Evolutionary conservation across 35 echinoderm and acorn worm species (phyloP).

Genomic region (Heliocidaris tuberculata): DNA sequence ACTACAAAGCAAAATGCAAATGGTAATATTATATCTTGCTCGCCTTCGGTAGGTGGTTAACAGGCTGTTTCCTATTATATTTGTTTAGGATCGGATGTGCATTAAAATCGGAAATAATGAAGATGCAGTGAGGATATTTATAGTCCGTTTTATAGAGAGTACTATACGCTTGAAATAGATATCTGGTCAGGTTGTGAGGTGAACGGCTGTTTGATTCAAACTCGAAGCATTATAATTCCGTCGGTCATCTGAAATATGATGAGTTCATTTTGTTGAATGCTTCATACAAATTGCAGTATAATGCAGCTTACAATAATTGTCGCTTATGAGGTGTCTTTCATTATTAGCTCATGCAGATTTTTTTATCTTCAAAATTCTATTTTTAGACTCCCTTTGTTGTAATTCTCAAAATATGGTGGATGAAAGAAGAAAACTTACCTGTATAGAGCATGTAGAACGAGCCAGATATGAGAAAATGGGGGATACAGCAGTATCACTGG

Average conservation of each 20-base stretch:
- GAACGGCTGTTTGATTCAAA: not conserved
- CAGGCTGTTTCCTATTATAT: conserved; percentile 17
- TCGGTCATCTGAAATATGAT: not conserved
- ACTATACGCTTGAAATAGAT: not conserved
- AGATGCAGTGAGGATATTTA: not conserved
- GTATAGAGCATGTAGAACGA: too few species aligned
- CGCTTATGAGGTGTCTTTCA: not conserved
- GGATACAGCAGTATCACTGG: too few species aligned
- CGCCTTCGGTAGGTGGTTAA: not conserved
- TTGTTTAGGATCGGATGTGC: not conserved
- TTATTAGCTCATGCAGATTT: too few species aligned
- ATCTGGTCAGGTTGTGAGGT: not conserved
- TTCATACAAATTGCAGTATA: not conserved
- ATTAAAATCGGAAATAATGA: conserved; percentile 1
- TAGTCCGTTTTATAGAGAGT: not conserved
- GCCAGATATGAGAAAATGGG: too few species aligned
- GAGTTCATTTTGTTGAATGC: not conserved
- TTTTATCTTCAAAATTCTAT: too few species aligned
- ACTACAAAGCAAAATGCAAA: conserved; percentile 11
- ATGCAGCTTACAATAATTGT: not conserved
- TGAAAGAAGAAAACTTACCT: too few species aligned
- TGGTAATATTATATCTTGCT: not conserved
- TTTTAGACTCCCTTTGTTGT: too few species aligned
- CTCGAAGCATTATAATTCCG: not conserved
- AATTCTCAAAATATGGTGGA: too few species aligned